Conservation (phyloP, 2,888 invertebrate species). For the Nomada goodeniana region DNA sequence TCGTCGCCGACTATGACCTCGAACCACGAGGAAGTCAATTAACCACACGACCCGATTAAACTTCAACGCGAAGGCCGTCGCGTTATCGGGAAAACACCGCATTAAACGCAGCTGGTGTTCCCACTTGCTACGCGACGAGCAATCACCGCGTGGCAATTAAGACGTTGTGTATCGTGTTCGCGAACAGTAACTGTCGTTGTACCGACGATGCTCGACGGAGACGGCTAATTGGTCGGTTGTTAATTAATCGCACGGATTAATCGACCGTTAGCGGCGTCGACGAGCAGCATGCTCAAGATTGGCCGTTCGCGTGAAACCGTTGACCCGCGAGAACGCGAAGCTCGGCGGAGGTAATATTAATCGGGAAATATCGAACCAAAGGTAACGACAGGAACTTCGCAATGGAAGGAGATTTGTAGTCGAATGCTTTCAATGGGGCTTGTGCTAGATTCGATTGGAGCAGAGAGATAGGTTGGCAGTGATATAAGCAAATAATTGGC, state of each 20-base stretch:
- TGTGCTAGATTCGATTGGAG: too few species aligned
- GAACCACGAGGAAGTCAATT: slow-evolving; percentile 13
- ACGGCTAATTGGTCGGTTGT: slow-evolving; percentile 45
- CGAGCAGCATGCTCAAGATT: slow-evolving; percentile 20
- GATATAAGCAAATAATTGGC: slow-evolving; percentile 12
- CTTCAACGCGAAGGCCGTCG: slow-evolving; percentile 3
- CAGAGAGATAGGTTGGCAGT: slow-evolving; percentile 3
- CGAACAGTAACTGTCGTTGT: slow-evolving; percentile 23
- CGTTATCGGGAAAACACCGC: slow-evolving; percentile 21
- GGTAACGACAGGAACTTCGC: too few species aligned
- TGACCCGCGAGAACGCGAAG: too few species aligned
- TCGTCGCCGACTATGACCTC: neutral
- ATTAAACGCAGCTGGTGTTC: slow-evolving; percentile 31
- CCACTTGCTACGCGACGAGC: slow-evolving; percentile 6
- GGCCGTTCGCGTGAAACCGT: neutral
- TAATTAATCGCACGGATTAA: slow-evolving; percentile 63
- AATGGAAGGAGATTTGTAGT: too few species aligned
- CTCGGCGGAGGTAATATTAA: too few species aligned
- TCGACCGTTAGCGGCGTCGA: slow-evolving; percentile 44
- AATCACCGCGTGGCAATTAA: slow-evolving; percentile 52
- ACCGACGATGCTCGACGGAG: slow-evolving; percentile 20
- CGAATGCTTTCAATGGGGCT: too few species aligned
- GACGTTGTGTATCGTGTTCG: slow-evolving; percentile 37
- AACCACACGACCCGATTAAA: slow-evolving; percentile 23
- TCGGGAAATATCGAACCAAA: too few species aligned